Conservation (phyloP, 2,797 vertebrate species). For the Diplodus puntazzo region DNA sequence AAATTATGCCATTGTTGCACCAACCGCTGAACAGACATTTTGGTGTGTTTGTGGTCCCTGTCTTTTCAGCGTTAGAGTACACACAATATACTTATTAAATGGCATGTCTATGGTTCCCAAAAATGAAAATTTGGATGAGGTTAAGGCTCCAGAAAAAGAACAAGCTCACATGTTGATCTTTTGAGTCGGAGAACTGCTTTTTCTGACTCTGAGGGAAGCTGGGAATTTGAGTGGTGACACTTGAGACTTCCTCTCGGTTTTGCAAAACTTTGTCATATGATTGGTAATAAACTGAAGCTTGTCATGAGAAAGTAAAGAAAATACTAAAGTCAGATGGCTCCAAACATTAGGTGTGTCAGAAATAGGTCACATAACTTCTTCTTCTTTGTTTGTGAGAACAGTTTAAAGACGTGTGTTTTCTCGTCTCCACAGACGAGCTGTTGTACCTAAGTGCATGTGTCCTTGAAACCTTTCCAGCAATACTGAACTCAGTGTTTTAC, state of each 20-base stretch:
- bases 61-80: neutral
- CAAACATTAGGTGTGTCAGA: neutral
- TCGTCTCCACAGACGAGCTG: too few relatives aligned
- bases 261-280: neutral
- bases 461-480: neutral
- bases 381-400: neutral
- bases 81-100: neutral
- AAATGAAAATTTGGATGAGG: neutral
- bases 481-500: neutral
- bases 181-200: too few relatives aligned
- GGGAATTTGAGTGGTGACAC: neutral
- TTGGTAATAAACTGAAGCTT: neutral
- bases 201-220: too few relatives aligned
- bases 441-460: neutral
- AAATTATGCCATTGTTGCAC: neutral
- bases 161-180: neutral
- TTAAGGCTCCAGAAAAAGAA: neutral
- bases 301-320: neutral
- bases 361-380: too few relatives aligned
- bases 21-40: neutral
- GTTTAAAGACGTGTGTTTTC: neutral
- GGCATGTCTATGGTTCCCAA: neutral
- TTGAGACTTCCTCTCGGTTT: neutral
- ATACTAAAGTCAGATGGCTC: neutral
- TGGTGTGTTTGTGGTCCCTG: neutral